Evolutionary conservation across 2,888 invertebrate genomes (phyloP), one percentile per base, ranked within the genome.

Genomic region (Netelia fuscicornis): DNA sequence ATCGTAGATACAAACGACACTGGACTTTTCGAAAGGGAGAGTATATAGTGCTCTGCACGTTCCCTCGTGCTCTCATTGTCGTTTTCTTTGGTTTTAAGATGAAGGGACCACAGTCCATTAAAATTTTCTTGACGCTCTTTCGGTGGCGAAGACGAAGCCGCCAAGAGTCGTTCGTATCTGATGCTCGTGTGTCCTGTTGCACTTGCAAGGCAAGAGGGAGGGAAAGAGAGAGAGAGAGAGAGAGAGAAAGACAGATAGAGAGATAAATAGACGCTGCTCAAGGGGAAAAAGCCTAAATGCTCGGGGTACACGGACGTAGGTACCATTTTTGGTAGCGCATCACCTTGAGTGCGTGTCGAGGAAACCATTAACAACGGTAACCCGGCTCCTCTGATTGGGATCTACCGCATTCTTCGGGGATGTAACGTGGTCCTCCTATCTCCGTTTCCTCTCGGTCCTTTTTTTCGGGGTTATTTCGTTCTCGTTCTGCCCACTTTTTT

Each of bases 291-390:
- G 64, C 25, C 58, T 13, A 17, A 37, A 62, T 62, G 71, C 42
- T 79, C 54, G 9, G 52, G 62, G 25, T 54, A 71, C 54, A 44
- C 44, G 44, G 60, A 62, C 48, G 60, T 60, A 65, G 58, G 71
- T 56, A 48, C 48, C 52, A 68, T 79, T 84, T 85, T 83, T 81
- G 87, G 86, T 85, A 84, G 87, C 78, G 13, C 64, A 44, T 81
- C 62, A 48, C 76, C 81, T 71, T 62, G 80, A 72, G 74, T 77
- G 80, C 77, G 77, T 81, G 83, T 78, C 81, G 65, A 84, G 81
- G 84, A 84, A 87, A 85, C 89, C 90, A 89, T 90, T 90, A 90
- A 89, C 89, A 88, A 87, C 78, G 86, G 86, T 88, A 89, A 80
- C 85, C 87, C 65, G 78, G 65, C 81, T 79, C 60, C 81, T 70